phyloP scores from a whole-genome alignment of 2,797 vertebrate species.

The Thunnus albacares region DNA sequence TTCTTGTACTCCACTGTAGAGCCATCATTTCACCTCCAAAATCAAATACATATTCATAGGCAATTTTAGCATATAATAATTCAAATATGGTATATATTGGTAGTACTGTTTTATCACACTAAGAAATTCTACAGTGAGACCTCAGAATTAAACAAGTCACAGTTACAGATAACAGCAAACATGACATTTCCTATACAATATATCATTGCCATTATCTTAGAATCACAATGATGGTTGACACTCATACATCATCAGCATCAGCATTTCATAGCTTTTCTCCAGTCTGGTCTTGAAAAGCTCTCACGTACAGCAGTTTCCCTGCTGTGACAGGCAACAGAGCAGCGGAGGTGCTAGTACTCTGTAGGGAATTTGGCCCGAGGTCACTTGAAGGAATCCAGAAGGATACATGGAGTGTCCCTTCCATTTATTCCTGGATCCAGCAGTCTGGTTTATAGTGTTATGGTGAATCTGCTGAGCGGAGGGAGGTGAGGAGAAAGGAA shows the following conservation, averaged over 20 bases:
- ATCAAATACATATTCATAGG: neutral
- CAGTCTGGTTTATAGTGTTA: slow-evolving; percentile 46
- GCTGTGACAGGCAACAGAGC: slow-evolving; percentile 45
- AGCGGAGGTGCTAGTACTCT: slow-evolving; percentile 44
- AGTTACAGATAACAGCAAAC: slow-evolving; percentile 15
- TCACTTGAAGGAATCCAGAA: slow-evolving; percentile 56
- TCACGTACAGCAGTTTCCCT: slow-evolving; percentile 12
- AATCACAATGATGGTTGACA: slow-evolving; percentile 7
- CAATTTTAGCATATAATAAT: neutral
- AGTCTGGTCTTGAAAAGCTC: slow-evolving; percentile 29
- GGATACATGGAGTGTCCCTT: slow-evolving; percentile 58
- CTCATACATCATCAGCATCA: neutral
- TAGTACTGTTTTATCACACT: neutral
- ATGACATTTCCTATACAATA: neutral
- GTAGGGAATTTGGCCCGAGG: slow-evolving; percentile 56
- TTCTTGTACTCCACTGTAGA: neutral
- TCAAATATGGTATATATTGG: neutral
- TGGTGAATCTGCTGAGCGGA: slow-evolving; percentile 47
- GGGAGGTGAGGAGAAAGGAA: neutral
- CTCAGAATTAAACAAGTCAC: slow-evolving; percentile 19
- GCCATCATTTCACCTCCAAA: neutral
- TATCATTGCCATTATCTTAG: slow-evolving; percentile 7
- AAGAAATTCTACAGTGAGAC: neutral
- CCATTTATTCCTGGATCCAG: slow-evolving; percentile 55
- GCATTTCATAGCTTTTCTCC: slow-evolving; percentile 3